Conservation (phyloP, 2,888 invertebrate species). For the Cosmorhoe ocellata region DNA sequence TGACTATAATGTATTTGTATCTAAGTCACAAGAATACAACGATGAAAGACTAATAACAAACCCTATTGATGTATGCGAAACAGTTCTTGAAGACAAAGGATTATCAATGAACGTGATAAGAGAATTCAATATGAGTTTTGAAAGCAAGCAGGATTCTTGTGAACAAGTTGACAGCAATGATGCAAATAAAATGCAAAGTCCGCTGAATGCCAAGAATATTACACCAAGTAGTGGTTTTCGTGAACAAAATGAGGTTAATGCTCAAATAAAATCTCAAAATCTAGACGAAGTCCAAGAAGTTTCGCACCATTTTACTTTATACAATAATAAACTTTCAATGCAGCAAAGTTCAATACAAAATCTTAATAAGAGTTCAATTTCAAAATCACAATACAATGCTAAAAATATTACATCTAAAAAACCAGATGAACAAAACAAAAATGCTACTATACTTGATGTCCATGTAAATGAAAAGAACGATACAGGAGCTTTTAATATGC, state of each 20-base stretch:
- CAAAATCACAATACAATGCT: background rate
- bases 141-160: slow-evolving; percentile 1
- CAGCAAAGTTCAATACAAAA: slow-evolving; percentile 2
- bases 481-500: slow-evolving; percentile 56
- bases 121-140: slow-evolving; percentile 19
- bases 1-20: slow-evolving; percentile 15
- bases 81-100: slow-evolving; percentile 15
- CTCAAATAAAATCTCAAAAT: slow-evolving; percentile 22
- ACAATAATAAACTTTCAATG: slow-evolving; percentile 1
- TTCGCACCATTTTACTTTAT: slow-evolving; percentile 40
- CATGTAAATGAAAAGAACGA: slow-evolving; percentile 19
- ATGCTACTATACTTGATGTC: background rate
- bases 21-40: slow-evolving; percentile 17
- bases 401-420: background rate
- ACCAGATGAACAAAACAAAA: slow-evolving; percentile 6
- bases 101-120: slow-evolving; percentile 3
- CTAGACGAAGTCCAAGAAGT: slow-evolving; percentile 17
- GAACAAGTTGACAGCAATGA: background rate
- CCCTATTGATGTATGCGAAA: slow-evolving; percentile 28
- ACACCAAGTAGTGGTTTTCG: background rate
- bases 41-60: slow-evolving; percentile 10
- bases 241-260: background rate
- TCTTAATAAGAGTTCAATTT: background rate
- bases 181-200: background rate
- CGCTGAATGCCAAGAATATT: slow-evolving; percentile 25